Conservation (phyloP, 2,113 vertebrate species). For the Dasyornis broadbenti region DNA sequence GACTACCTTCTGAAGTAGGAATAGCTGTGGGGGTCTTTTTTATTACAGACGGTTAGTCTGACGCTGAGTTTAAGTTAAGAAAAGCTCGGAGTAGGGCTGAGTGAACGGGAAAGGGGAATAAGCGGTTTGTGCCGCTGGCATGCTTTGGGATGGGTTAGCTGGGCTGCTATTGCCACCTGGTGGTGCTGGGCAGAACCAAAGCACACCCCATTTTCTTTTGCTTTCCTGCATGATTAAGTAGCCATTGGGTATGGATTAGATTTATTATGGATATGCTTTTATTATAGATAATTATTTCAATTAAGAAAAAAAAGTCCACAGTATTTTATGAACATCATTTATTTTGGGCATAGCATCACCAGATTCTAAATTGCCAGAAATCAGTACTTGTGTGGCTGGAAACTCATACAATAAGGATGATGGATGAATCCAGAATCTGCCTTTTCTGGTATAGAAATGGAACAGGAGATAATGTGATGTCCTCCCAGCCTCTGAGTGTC, state of each 20-base stretch:
- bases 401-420: neutral
- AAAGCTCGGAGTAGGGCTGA: neutral
- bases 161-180: constrained; percentile 67
- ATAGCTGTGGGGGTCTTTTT: neutral
- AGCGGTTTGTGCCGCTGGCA: fast-evolving
- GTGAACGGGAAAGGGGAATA: neutral
- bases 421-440: neutral
- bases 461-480: fast-evolving
- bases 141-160: neutral
- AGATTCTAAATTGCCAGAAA: neutral
- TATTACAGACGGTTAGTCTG: neutral
- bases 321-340: neutral
- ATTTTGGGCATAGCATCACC: neutral
- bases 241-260: neutral
- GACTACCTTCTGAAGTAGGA: neutral
- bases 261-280: neutral
- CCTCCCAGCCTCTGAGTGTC: neutral
- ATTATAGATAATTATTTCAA: neutral
- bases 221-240: neutral
- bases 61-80: neutral
- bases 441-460: neutral
- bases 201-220: neutral
- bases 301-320: fast-evolving
- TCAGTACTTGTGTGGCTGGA: neutral
- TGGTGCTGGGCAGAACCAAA: neutral